Evolutionary conservation across 2,888 invertebrate species (phyloP), one percentile per base, ranked within the genome.

Genomic region (Orthosia cruda): DNA sequence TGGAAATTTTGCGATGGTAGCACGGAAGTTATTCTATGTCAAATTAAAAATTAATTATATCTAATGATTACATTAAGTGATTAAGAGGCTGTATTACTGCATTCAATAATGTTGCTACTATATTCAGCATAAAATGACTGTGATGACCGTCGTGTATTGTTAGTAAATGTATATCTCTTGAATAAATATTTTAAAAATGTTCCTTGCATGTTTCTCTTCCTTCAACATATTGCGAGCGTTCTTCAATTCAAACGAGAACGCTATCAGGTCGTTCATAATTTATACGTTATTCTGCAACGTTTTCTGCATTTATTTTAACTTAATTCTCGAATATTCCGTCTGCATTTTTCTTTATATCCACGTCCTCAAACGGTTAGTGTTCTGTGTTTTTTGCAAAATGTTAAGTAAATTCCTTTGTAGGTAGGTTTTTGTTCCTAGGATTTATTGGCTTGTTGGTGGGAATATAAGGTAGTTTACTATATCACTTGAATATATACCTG

Each of bases 401-500:
- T 52, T 61, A 54, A 68, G 61, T 69, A 58, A 57, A 74, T 54
- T 64, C 52, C 57, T 84, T 81, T 78, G 71, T 68, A 18, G 5
- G n/a, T n/a, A 69, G 68, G 70, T 67, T 23, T 74, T 74, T 78
- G 65, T 78, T 76, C 23, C 15, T 20, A 32, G 15, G 62, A 84
- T 87, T 87, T 84, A 84, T 87, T 49, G 67, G 55, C 9, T 64
- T 68, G 49, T 61, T 63, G 63, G 65, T 55, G 12, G 58, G 23
- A 73, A 83, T 82, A 69, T 80, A 72, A 74, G 71, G 74, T 65
- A 69, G 57, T 87, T 72, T 80, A 80, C 72, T 57, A 62, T 55
- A 64, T 70, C 62, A 69, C 69, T 55, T 74, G 69, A 83, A 83
- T 83, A 74, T 57, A 57, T 83, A 69, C 65, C 49, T n/a, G n/a